Base-by-base conservation (phyloP, 2,797 vertebrate genomes). In the Pangasius macronema region DNA sequence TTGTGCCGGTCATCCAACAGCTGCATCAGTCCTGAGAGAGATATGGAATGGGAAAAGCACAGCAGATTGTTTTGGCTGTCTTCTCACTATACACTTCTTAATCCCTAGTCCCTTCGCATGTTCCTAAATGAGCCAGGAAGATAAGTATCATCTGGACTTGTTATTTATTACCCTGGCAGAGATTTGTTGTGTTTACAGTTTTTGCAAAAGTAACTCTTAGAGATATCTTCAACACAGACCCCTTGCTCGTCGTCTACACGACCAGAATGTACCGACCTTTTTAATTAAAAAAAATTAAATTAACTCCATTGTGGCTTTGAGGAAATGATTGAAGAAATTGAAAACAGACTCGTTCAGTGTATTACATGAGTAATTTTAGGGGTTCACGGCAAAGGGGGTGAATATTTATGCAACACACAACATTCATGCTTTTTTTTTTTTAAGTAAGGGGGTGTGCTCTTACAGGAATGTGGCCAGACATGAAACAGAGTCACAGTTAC, bases 111-210 rank as follows among this genome's bases (percentile, higher is more conserved):
- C 59, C 27, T 46, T 46, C 1, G 8, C 59, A 27, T 82, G 39
- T 46, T 82, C 59, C 75, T 81, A 63, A 81, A 84, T 73, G n/a
- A 83, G 87, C 79, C 72, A 49, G 39, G 51, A 67, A 68, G 65
- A 57, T 81, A 73, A 80, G 76, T 55, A 55, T 42, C 70, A 73
- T 67, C 55, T 72, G 76, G 14, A 27, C 42, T 67, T 18, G 55
- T 87, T 79, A 84, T 87, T 70, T 36, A 59, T 79, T 70, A 79
- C 55, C 39, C 36, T 24, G 36, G 24, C n/a, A 59, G 57, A 59
- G 16, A 77, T 80, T 33, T 67, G 65, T 65, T 61, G 18, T 16
- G 11, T 55, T 85, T 22, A 46, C 67, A 83, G 67, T 82, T 85
- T 85, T 67, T 57, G n/a, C 13, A 65, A 59, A 75, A 81, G 76